phyloP scores from a whole-genome alignment of 2,888 invertebrate genomes.

The Conus canariensis region DNA sequence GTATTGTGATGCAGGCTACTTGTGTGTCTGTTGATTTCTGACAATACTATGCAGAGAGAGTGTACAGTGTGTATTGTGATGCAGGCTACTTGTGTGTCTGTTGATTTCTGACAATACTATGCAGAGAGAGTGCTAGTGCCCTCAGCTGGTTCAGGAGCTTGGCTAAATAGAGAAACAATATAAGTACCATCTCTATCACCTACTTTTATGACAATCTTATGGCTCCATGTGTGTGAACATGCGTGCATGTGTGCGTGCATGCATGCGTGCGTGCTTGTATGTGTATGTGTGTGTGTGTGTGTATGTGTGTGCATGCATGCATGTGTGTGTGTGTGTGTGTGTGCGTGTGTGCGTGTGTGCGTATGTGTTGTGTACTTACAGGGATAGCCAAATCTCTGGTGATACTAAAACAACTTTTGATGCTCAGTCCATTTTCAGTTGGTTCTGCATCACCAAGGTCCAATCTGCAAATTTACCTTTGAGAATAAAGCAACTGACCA shows the following conservation, averaged over 20 bases:
- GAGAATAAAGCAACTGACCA: neutral
- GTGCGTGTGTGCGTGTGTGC: neutral
- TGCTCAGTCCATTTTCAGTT: neutral
- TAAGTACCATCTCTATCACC: too few relatives aligned
- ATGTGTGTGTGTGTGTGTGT: neutral
- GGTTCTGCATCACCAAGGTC: neutral
- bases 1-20: too few relatives aligned
- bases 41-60: too few relatives aligned
- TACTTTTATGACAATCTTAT: too few relatives aligned
- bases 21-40: too few relatives aligned
- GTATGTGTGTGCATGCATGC: neutral
- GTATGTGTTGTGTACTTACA: neutral
- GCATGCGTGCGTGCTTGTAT: neutral
- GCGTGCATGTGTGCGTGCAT: neutral
- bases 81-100: too few relatives aligned
- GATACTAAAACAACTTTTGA: neutral
- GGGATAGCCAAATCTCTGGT: neutral
- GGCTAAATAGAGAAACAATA: too few relatives aligned
- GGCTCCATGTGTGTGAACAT: neutral
- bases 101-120: too few relatives aligned
- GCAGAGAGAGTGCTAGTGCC: too few relatives aligned
- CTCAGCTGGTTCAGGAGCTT: too few relatives aligned
- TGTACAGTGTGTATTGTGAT: too few relatives aligned
- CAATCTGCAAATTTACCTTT: neutral
- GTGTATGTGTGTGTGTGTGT: neutral